phyloP scores from a whole-genome alignment of 2,113 vertebrate genomes.

The Sakesphorus luctuosus region DNA sequence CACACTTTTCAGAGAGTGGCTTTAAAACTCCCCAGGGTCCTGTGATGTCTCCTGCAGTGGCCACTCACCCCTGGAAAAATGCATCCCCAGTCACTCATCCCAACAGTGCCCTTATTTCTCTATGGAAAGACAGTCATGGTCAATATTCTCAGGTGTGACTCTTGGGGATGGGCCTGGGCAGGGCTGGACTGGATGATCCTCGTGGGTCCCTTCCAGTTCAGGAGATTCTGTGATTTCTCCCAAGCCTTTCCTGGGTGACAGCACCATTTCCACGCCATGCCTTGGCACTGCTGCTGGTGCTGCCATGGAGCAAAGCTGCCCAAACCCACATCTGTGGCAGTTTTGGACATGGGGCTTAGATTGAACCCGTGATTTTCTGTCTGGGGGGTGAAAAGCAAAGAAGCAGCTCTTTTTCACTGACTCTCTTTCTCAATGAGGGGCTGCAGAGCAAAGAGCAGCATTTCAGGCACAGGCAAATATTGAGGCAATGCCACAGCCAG shows the following conservation, averaged over 20 bases:
- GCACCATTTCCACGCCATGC: not conserved
- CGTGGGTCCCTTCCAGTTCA: not conserved
- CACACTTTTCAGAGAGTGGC: not conserved
- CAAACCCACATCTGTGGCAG: not conserved
- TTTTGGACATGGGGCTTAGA: not conserved
- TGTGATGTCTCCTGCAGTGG: not conserved
- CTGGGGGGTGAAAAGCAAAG: not conserved
- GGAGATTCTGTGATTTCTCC: not conserved
- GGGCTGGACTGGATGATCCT: not conserved
- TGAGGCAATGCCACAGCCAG: not conserved
- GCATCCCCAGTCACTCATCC: accelerated
- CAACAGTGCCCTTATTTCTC: not conserved
- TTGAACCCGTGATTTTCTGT: not conserved
- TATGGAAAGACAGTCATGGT: not conserved
- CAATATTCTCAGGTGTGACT: not conserved
- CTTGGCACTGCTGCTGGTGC: not conserved
- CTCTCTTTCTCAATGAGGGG: not conserved
- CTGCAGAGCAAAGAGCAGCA: not conserved
- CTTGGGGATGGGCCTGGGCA: not conserved
- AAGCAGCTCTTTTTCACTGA: not conserved
- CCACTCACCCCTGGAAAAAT: not conserved
- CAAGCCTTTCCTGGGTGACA: not conserved
- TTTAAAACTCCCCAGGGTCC: not conserved
- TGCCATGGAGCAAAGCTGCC: not conserved
- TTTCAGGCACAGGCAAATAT: not conserved